Percentiles rank a stretch among this genome's conserved stretches.
phyloP scores from a whole-genome alignment of 2,113 vertebrate species.

The Chaetura pelagica region DNA sequence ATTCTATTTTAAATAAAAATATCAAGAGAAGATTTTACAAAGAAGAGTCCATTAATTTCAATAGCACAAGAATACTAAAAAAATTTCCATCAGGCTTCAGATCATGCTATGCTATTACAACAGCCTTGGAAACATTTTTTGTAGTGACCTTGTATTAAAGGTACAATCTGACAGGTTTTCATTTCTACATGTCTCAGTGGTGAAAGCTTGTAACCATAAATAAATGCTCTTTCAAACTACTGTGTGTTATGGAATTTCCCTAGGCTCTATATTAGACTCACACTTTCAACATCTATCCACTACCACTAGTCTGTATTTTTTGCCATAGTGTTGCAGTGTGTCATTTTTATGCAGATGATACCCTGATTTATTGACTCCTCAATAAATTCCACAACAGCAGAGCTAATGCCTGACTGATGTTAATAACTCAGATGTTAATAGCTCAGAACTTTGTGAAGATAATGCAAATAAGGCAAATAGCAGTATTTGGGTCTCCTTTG shows the following conservation, averaged over 20 bases:
- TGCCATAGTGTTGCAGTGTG: background rate
- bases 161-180: constrained; percentile 36
- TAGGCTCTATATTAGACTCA: constrained; percentile 7
- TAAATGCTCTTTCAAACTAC: constrained; percentile 20
- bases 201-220: constrained; percentile 42
- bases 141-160: constrained; percentile 46
- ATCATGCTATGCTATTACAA: background rate
- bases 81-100: background rate
- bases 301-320: background rate
- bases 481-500: background rate
- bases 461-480: background rate
- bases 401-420: background rate
- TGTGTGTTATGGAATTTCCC: constrained; percentile 14
- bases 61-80: background rate
- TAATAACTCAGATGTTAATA: background rate
- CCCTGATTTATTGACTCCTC: background rate
- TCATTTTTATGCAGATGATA: constrained; percentile 7
- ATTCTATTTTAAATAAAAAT: background rate
- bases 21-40: background rate
- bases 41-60: background rate
- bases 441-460: background rate
- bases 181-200: background rate
- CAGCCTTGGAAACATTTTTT: background rate
- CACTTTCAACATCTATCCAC: background rate
- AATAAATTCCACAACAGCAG: background rate